Base-by-base conservation (phyloP, 2,113 vertebrate genomes). In the Tragelaphus imberbis region DNA sequence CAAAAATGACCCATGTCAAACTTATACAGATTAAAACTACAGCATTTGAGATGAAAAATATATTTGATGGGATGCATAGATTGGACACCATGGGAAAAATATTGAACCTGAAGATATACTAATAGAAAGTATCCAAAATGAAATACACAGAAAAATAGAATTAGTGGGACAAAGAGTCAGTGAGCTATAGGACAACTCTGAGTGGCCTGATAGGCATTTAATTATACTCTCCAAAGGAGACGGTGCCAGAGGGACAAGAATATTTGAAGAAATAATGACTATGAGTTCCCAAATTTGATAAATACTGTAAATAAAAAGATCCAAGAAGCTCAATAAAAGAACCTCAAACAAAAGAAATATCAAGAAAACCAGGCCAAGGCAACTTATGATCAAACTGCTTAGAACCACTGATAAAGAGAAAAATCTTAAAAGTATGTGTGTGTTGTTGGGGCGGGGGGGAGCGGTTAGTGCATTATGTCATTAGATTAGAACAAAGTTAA, bases 181-280 rank as follows among this genome's bases (percentile, higher is more conserved):
- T 2, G 36, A 53, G 36, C 28, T 28, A 11, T 10, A n/a, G 75
- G 30, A 7, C 1, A 5, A 30, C 16, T n/a, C 25, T 16, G 17
- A 36, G 58, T 7, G 14, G 27, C 25, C 27, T 0, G 19, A 59
- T 7, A 23, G 1, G 19, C 6, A 5, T 1, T 9, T 6, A 55
- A 47, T 44, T 40, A 58, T 82, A 75, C 36, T 28, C 65, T 36
- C 65, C 58, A 56, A n/a, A 30, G 56, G 30, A 71, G 11, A 51
- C 0, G 0, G 7, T 90, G 17, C 19, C 5, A 19, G 13, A 44
- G 28, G 19, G 13, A 77, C 93, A 97, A 79, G 97, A 96, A 92
- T 90, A 89, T 88, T 92, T 91, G 95, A 95, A 97, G 61, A 51
- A 85, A 49, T 56, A 44, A 77, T 55, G 36, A 27, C 4, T 11